These are phyloP conservation scores for Acanthopagrus latus DNA, from an alignment of 2,797 vertebrate genomes.

Conservation along the genomic window DNA sequence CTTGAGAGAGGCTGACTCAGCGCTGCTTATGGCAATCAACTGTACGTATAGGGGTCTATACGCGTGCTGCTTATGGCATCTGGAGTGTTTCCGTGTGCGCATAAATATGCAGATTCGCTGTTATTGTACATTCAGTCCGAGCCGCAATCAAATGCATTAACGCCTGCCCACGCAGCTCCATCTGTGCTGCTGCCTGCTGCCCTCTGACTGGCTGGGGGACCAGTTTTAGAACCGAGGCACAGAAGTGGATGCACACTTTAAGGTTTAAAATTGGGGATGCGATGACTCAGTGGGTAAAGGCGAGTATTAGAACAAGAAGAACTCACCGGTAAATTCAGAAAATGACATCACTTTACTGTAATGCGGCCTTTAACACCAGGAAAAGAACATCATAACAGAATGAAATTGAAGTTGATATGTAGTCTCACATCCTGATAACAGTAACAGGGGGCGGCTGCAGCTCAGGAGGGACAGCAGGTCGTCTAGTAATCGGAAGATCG, in stretches of 20 bases:
- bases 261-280: background rate
- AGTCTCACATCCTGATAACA: too few relatives aligned
- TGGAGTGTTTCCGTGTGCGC: constrained; percentile 18
- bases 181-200: constrained; percentile 59
- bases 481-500: too few relatives aligned
- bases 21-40: background rate
- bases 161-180: constrained; percentile 64
- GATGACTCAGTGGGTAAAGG: too few relatives aligned
- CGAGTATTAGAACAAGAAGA: too few relatives aligned
- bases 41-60: constrained; percentile 9
- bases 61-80: constrained; percentile 19
- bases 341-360: too few relatives aligned
- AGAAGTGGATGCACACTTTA: background rate
- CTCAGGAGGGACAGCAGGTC: too few relatives aligned
- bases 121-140: constrained; percentile 27
- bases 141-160: constrained; percentile 46
- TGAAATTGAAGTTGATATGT: too few relatives aligned
- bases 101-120: constrained; percentile 47
- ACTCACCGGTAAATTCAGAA: too few relatives aligned
- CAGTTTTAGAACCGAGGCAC: constrained; percentile 3
- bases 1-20: constrained; percentile 56
- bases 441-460: too few relatives aligned
- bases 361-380: too few relatives aligned
- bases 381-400: too few relatives aligned
- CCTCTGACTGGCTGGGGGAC: constrained; percentile 6